Evolutionary conservation across 2,113 vertebrate genomes (phyloP).

Genomic region (Prunella fulvescens): DNA sequence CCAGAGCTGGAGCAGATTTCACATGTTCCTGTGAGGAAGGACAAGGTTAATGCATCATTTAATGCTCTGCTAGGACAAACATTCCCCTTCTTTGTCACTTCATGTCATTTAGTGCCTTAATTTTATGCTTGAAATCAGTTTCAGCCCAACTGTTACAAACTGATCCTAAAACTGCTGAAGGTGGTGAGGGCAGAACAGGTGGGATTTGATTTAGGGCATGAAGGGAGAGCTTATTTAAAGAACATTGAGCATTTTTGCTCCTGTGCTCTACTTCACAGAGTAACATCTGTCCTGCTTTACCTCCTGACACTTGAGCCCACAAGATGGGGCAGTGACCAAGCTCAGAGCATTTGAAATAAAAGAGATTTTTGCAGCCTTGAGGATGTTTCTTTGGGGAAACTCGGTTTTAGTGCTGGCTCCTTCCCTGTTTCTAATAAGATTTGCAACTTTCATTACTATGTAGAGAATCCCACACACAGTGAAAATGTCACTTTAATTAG

Average conservation of each 20-base stretch:
- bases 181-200: background rate
- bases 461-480: background rate
- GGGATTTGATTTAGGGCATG: background rate
- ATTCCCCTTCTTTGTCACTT: background rate
- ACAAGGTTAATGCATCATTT: background rate
- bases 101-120: background rate
- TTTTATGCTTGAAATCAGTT: background rate
- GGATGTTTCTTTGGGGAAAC: background rate
- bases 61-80: background rate
- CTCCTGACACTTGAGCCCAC: background rate
- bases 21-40: background rate
- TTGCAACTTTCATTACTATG: background rate
- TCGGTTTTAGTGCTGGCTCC: background rate
- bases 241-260: background rate
- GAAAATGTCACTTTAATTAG: background rate
- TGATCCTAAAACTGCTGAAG: fast-evolving
- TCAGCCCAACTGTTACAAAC: fast-evolving
- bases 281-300: background rate
- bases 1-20: background rate
- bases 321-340: background rate
- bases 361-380: background rate
- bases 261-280: background rate
- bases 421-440: background rate
- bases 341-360: background rate
- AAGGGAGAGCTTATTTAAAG: background rate